A percentile compares a stretch with the other conserved stretches of the same genome.
Evolutionary conservation across 2,888 invertebrate species (phyloP).

Genomic region (Himalopsyche anomala): DNA sequence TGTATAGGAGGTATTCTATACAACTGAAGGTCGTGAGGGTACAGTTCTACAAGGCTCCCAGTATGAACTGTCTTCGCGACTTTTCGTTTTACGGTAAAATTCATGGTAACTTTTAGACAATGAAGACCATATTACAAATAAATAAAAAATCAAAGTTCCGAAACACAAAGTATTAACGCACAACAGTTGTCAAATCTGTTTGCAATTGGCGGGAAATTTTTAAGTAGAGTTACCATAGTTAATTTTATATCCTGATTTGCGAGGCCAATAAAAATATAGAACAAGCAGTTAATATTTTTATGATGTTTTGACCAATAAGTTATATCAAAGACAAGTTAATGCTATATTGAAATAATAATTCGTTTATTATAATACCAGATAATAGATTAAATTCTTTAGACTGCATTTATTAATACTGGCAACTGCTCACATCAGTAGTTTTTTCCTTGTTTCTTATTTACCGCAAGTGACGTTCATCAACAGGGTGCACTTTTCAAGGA

Average conservation of each 20-base stretch:
- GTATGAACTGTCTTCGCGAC: slow-evolving; percentile 70
- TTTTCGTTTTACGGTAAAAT: slow-evolving; percentile 74
- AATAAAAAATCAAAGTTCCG: neutral
- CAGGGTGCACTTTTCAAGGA: slow-evolving; percentile 32
- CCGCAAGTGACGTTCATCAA: slow-evolving; percentile 48
- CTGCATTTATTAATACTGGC: neutral
- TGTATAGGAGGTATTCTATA: slow-evolving; percentile 86
- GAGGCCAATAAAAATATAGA: too few species aligned
- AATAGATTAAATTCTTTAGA: neutral
- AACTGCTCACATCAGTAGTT: neutral
- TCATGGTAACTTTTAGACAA: slow-evolving; percentile 68
- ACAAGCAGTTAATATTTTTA: too few species aligned
- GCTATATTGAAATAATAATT: neutral
- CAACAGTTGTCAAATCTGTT: slow-evolving; percentile 45
- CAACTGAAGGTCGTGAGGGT: slow-evolving; percentile 87
- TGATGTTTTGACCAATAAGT: too few species aligned
- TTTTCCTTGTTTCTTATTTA: slow-evolving; percentile 22
- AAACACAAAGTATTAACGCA: neutral
- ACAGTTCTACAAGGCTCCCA: slow-evolving; percentile 76
- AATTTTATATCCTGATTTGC: neutral
- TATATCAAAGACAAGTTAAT: too few species aligned
- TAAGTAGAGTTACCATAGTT: neutral
- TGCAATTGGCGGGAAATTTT: slow-evolving; percentile 43
- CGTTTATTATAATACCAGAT: neutral
- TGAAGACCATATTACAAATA: neutral